A percentile compares a stretch with the other conserved stretches of the same genome.
These are phyloP conservation scores for Ailurus styani DNA, from an alignment of 2,113 vertebrate species.

Conservation along the genomic window DNA sequence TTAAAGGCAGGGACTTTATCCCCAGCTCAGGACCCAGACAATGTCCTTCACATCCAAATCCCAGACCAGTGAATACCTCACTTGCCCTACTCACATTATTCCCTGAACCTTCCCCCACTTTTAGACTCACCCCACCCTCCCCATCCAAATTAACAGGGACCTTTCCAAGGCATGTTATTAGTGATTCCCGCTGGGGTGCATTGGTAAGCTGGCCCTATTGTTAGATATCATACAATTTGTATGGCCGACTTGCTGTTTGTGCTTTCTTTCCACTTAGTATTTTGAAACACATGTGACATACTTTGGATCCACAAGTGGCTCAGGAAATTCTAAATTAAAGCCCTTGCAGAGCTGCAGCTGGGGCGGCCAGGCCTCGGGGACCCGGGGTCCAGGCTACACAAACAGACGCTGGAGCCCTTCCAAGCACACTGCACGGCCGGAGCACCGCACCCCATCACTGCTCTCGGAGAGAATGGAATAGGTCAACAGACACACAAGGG, in stretches of 20 bases:
- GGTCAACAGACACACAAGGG: background rate
- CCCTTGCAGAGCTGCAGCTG: slow-evolving; percentile 23
- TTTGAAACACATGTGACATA: slow-evolving; percentile 38
- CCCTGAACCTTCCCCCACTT: background rate
- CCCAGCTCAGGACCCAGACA: background rate
- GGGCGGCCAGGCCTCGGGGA: background rate
- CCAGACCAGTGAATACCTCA: background rate
- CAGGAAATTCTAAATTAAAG: slow-evolving; percentile 60
- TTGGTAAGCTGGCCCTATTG: background rate
- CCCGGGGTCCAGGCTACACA: background rate
- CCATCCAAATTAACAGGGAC: background rate
- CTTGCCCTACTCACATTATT: background rate
- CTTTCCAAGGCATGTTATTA: background rate
- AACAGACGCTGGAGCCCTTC: background rate
- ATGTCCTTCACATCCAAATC: background rate
- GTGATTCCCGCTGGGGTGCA: background rate
- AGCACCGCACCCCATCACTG: background rate
- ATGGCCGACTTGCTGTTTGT: slow-evolving; percentile 23
- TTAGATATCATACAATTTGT: slow-evolving; percentile 6
- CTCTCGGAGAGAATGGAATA: background rate
- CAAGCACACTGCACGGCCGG: background rate
- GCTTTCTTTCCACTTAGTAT: slow-evolving; percentile 48
- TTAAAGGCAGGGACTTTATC: background rate
- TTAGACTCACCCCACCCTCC: background rate
- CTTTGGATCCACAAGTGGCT: slow-evolving; percentile 37